Conservation (phyloP, 2,888 invertebrate species). For the Copidosoma aretas region DNA sequence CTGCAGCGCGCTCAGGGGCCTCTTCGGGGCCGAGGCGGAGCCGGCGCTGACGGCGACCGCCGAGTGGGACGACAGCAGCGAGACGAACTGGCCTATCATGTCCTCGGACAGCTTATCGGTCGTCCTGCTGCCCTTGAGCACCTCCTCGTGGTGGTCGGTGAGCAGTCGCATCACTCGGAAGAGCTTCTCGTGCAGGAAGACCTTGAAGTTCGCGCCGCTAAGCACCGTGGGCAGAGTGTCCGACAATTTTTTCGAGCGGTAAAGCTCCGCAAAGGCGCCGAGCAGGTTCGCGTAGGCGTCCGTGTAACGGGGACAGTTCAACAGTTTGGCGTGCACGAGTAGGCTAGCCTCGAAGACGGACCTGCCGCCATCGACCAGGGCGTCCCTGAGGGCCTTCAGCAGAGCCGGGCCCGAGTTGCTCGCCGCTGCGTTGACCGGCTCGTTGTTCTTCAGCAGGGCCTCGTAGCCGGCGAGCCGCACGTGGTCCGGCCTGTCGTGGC, state of each 20-base stretch:
- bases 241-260: conserved; percentile 48
- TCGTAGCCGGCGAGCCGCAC: conserved; percentile 60
- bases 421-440: conserved; percentile 46
- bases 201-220: conserved; percentile 58
- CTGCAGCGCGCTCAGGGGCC: conserved; percentile 51
- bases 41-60: background rate
- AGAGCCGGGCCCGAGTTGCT: conserved; percentile 49
- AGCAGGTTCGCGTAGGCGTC: conserved; percentile 53
- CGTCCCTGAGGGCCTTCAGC: conserved; percentile 51
- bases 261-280: conserved; percentile 51
- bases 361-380: conserved; percentile 54
- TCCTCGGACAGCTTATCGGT: conserved; percentile 55
- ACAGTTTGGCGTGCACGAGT: conserved; percentile 52
- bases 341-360: conserved; percentile 58
- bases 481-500: conserved; percentile 54
- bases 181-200: conserved; percentile 57
- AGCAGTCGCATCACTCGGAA: conserved; percentile 53
- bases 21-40: conserved; percentile 42
- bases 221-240: conserved; percentile 54
- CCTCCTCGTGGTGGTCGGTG: conserved; percentile 54
- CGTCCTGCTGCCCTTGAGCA: conserved; percentile 50
- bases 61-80: conserved; percentile 48
- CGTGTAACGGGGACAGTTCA: conserved; percentile 43
- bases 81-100: conserved; percentile 55
- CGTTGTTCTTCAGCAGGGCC: conserved; percentile 51